phyloP scores from a whole-genome alignment of 2,888 invertebrate species.

The Morpho achilles region DNA sequence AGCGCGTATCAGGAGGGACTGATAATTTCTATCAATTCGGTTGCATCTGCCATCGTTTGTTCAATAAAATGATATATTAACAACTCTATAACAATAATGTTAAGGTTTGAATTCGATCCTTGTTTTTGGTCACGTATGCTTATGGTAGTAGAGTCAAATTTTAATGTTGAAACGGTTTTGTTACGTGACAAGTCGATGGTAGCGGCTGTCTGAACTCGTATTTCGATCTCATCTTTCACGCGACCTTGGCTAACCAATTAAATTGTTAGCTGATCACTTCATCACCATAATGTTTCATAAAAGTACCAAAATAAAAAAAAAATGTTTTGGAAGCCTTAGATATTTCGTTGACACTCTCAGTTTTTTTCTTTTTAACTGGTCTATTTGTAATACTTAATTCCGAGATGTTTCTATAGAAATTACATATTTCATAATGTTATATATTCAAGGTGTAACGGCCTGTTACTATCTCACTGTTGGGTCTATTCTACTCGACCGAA shows the following conservation, averaged over 20 bases:
- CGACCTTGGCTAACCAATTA: conserved; percentile 50
- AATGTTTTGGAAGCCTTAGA: no score
- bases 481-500: no score
- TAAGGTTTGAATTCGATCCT: conserved; percentile 43
- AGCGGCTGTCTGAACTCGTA: conserved; percentile 43
- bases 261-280: conserved; percentile 32
- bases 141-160: conserved; percentile 63
- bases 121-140: conserved; percentile 39
- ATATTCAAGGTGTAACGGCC: no score
- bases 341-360: no score
- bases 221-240: conserved; percentile 59
- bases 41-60: conserved; percentile 54
- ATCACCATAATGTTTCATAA: background rate
- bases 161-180: conserved; percentile 61
- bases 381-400: no score
- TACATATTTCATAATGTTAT: no score
- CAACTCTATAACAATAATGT: conserved; percentile 35
- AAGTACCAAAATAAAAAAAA: no score
- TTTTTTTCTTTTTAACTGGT: no score
- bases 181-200: conserved; percentile 53
- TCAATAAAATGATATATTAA: conserved; percentile 38
- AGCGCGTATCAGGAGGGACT: conserved; percentile 41
- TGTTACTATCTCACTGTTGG: no score
- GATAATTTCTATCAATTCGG: conserved; percentile 42
- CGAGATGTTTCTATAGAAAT: no score